Conservation (phyloP, 1,140 invertebrate genomes). For the Planococcus citri region DNA sequence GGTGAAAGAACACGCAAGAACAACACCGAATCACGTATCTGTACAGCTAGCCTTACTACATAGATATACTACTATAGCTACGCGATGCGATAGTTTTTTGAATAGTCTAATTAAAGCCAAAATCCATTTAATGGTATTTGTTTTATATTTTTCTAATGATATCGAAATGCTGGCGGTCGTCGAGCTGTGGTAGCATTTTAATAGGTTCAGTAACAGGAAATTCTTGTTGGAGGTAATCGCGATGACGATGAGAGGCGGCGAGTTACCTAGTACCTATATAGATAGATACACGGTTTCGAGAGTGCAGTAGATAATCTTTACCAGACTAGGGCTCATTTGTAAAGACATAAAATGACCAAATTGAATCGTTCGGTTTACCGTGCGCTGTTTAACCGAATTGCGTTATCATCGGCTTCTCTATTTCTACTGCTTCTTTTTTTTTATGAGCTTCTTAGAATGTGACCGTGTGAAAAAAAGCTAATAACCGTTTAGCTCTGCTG, state of each 20-base stretch:
- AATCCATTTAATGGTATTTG: neutral
- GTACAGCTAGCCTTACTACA: no score
- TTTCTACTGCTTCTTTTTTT: no score
- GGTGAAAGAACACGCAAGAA: neutral
- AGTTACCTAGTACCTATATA: no score
- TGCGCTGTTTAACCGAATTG: neutral
- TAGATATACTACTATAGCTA: no score
- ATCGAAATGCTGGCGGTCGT: neutral
- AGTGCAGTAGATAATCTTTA: neutral
- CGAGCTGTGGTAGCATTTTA: neutral
- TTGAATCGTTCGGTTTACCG: neutral
- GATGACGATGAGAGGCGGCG: no score
- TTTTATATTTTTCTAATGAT: neutral
- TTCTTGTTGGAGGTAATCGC: neutral
- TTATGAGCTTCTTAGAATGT: neutral
- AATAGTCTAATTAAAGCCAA: slow-evolving; percentile 3
- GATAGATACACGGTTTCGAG: no score
- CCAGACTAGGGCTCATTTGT: neutral
- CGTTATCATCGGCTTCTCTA: neutral
- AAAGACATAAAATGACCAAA: slow-evolving; percentile 3
- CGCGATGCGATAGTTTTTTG: neutral
- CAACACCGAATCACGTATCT: no score
- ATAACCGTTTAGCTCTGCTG: neutral
- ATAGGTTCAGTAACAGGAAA: slow-evolving; percentile 2
- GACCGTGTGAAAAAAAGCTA: slow-evolving; percentile 2